These are phyloP conservation scores for Mesitornis unicolor DNA, from an alignment of 2,113 vertebrate species.

Conservation along the genomic window DNA sequence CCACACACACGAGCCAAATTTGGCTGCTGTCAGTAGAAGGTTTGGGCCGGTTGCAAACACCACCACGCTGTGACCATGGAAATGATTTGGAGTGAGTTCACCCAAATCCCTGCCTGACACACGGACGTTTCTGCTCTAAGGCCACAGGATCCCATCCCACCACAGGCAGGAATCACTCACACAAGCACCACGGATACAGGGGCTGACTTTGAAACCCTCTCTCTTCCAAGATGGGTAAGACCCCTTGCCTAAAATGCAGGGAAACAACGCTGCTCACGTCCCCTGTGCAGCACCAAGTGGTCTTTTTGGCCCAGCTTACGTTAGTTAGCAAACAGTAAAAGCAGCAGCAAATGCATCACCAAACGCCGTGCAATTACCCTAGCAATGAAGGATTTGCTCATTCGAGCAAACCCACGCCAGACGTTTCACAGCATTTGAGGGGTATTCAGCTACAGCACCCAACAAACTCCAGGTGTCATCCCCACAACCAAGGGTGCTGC, in stretches of 20 bases:
- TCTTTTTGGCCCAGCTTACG: not conserved
- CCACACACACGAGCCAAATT: too few relatives aligned
- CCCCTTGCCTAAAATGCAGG: not conserved
- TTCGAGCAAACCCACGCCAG: not conserved
- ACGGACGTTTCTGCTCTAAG: not conserved
- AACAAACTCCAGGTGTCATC: not conserved
- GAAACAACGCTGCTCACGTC: not conserved
- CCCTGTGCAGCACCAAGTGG: not conserved
- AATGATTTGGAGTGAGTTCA: not conserved
- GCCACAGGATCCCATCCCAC: not conserved
- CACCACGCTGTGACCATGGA: too few relatives aligned
- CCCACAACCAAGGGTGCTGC: not conserved
- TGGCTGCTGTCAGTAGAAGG: not conserved
- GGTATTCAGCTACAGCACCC: not conserved
- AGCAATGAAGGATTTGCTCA: not conserved
- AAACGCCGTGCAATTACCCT: fast-evolving
- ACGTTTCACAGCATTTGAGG: not conserved
- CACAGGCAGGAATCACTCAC: fast-evolving
- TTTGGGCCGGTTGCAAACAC: not conserved
- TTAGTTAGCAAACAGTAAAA: not conserved
- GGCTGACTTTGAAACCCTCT: not conserved
- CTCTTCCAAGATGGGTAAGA: not conserved
- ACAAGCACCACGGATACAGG: not conserved
- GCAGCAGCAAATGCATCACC: not conserved
- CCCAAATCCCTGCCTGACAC: not conserved